A percentile compares a stretch with the other conserved stretches of the same genome.
These are phyloP conservation scores for Mechanitis messenoides DNA, from an alignment of 2,888 invertebrate genomes.

Conservation along the genomic window DNA sequence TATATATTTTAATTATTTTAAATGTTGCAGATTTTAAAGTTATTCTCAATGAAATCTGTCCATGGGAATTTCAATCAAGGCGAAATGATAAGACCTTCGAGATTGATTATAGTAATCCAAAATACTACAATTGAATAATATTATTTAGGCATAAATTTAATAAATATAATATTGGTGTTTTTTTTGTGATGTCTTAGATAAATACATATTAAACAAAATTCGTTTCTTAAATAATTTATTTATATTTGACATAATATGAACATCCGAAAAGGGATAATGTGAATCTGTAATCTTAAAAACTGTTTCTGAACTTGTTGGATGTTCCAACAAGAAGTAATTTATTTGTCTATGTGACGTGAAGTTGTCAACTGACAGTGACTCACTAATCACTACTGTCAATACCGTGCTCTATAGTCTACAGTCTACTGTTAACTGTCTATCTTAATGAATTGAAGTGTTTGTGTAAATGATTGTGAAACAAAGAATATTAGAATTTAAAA, in stretches of 20 bases:
- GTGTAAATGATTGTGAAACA: slow-evolving; percentile 74
- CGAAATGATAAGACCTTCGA: slow-evolving; percentile 20
- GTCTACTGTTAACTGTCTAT: slow-evolving; percentile 33
- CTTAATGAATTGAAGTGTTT: slow-evolving; percentile 62
- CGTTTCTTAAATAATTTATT: no score
- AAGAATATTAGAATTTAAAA: slow-evolving; percentile 66
- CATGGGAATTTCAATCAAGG: slow-evolving; percentile 41
- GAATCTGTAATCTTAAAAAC: no score
- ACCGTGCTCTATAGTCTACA: slow-evolving; percentile 46
- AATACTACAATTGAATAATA: slow-evolving; percentile 33
- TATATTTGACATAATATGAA: no score
- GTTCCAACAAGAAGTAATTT: not conserved
- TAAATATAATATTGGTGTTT: not conserved
- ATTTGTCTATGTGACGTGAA: slow-evolving; percentile 29
- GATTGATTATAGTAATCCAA: slow-evolving; percentile 32
- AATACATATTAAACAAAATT: no score
- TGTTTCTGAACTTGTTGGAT: no score
- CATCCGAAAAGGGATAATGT: no score
- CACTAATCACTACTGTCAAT: slow-evolving; percentile 25
- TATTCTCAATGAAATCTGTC: slow-evolving; percentile 40
- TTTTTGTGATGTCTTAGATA: no score
- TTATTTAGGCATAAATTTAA: not conserved
- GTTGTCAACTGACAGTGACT: slow-evolving; percentile 25
- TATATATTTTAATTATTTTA: slow-evolving; percentile 21
- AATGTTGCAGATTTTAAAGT: slow-evolving; percentile 34